phyloP scores from a whole-genome alignment of 1,140 invertebrate genomes.

The Lethocerus indicus region DNA sequence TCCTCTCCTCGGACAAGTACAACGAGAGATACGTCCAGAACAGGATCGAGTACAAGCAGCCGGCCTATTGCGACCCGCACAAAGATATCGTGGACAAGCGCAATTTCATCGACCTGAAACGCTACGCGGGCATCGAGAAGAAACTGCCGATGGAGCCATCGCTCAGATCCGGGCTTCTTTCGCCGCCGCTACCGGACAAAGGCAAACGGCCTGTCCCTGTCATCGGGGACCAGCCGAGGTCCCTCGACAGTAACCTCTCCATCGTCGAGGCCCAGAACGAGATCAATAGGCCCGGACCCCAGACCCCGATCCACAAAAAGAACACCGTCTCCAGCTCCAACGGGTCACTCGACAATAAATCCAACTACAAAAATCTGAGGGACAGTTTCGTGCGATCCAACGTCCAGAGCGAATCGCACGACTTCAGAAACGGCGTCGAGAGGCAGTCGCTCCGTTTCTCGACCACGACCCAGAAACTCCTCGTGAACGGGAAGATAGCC shows the following conservation, averaged over 20 bases:
- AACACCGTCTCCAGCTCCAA: not conserved
- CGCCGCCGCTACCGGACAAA: constrained; percentile 7
- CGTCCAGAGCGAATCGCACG: constrained; percentile 3
- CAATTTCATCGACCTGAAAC: constrained; percentile 7
- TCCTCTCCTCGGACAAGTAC: constrained; percentile 8
- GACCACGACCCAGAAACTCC: constrained; percentile 26
- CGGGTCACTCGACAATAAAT: constrained; percentile 1
- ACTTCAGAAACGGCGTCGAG: constrained; percentile 6
- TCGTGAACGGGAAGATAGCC: constrained; percentile 29
- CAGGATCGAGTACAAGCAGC: constrained; percentile 8
- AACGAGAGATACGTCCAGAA: constrained; percentile 14
- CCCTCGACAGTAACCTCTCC: constrained; percentile 17
- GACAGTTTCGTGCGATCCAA: constrained; percentile 11
- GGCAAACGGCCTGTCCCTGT: not conserved
- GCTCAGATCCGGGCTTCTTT: constrained; percentile 15
- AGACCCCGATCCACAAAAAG: constrained; percentile 15
- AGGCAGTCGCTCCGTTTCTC: constrained; percentile 14
- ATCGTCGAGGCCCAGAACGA: constrained; percentile 13
- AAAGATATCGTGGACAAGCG: constrained; percentile 13
- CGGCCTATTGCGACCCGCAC: constrained; percentile 2
- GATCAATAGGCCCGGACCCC: constrained; percentile 17
- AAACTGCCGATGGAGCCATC: not conserved
- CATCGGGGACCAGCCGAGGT: constrained; percentile 12
- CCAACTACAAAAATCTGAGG: constrained; percentile 12
- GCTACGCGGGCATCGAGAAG: constrained; percentile 4